These are phyloP conservation scores for Dermochelys coriacea DNA, from an alignment of 2,797 vertebrate genomes.

Conservation along the genomic window DNA sequence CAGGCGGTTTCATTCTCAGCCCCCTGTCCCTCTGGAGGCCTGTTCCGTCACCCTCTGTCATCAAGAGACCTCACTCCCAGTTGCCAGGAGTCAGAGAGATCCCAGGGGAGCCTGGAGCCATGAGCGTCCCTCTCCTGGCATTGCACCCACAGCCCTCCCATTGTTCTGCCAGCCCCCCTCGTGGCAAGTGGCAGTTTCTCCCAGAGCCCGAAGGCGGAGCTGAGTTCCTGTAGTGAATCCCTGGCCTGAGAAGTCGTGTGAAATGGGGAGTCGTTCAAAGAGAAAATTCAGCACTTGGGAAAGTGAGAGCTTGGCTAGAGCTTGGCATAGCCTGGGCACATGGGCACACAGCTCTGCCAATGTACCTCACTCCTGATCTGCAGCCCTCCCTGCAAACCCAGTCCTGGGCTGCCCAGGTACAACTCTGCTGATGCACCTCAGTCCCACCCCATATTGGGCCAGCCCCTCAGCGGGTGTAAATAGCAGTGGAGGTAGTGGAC, in stretches of 20 bases:
- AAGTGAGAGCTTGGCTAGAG: not conserved
- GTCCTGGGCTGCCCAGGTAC: not conserved
- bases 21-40: not conserved
- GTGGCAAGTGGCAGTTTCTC: not conserved
- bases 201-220: not conserved
- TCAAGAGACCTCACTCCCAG: not conserved
- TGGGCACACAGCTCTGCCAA: not conserved
- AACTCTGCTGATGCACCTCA: not conserved
- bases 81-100: not conserved
- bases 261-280: not conserved
- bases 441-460: not conserved
- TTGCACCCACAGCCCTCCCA: rapidly evolving
- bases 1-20: not conserved
- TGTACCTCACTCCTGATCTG: not conserved
- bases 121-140: not conserved
- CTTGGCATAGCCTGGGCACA: not conserved
- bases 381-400: not conserved
- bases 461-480: not conserved
- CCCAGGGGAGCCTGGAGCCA: not conserved
- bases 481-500: not conserved
- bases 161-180: not conserved
- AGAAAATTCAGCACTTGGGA: not conserved
- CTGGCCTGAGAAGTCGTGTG: not conserved
- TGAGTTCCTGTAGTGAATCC: not conserved
- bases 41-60: not conserved